Conservation (phyloP, 1,140 invertebrate genomes). For the Drosophila repletoides region DNA sequence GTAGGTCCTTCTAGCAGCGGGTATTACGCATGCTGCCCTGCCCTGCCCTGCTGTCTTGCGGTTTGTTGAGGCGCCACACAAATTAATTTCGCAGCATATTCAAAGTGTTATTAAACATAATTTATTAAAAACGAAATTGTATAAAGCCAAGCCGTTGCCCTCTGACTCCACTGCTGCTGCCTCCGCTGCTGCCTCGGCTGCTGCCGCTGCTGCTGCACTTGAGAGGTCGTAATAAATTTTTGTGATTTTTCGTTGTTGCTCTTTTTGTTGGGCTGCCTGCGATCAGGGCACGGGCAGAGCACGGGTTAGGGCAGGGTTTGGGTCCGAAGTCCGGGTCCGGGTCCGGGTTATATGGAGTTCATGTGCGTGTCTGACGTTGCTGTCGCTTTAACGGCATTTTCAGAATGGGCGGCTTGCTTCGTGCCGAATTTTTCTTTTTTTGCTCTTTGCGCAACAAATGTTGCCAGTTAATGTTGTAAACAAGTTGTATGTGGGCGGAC, state of each 20-base stretch:
- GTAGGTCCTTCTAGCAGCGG: conserved; percentile 14
- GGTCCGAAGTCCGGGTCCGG: conserved; percentile 11
- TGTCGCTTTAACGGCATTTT: conserved; percentile 52
- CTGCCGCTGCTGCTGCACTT: conserved; percentile 29
- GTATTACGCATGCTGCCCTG: conserved; percentile 15
- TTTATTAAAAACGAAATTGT: conserved; percentile 81
- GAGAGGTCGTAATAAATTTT: conserved; percentile 64
- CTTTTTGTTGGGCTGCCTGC: conserved; percentile 5
- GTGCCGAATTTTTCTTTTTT: conserved; percentile 16
- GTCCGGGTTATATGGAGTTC: conserved; percentile 52
- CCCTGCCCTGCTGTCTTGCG: conserved; percentile 31
- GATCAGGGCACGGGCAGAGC: neutral
- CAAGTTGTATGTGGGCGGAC: conserved; percentile 37
- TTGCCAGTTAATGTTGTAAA: conserved; percentile 80
- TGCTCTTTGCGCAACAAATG: conserved; percentile 64
- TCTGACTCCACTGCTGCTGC: neutral
- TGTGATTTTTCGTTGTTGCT: conserved; percentile 52
- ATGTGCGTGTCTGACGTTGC: conserved; percentile 54
- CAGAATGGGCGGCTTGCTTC: conserved; percentile 44
- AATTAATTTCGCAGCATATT: conserved; percentile 81
- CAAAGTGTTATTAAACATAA: conserved; percentile 82
- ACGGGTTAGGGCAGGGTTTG: neutral
- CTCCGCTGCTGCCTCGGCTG: neutral
- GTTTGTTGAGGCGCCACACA: conserved; percentile 43
- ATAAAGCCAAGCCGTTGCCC: conserved; percentile 52